Evolutionary conservation across 2,888 invertebrate species (phyloP), one percentile per base, ranked within the genome.

Genomic region (Netelia inedita): DNA sequence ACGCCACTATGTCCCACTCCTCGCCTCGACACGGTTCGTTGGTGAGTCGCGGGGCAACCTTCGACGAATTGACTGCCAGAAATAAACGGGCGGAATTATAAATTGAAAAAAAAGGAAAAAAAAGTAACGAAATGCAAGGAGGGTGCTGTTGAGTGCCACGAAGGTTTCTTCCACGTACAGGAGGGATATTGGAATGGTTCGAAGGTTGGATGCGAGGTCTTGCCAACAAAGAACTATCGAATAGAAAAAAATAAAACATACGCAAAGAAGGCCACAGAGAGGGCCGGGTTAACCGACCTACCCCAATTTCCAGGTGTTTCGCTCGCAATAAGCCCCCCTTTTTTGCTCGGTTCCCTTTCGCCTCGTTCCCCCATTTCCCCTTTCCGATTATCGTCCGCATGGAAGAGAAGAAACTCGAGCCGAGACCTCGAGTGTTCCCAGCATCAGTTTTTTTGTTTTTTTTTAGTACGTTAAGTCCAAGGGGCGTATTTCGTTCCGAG

Each of bases 251-350:
- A 46, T 57, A n/a, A 19, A 41, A 63, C 6, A 46, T 41, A 41
- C 10, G 41, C 3, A 43, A 8, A 11, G 53, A 16, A 11, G 55
- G 21, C 23, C 10, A 63, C 50, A 61, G 50, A 43, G 16, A 69
- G 63, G 53, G 61, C 35, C 35, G 63, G 72, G 72, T 71, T 55
- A 65, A 46, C 19, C 74, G 82, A 79, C 79, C 85, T 85, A 85
- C 85, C 82, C 82, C 73, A 85, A 85, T 79, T 50, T 79, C 84
- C 80, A 84, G 84, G 84, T 81, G 78, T 81, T 35, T 55, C 66
- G 16, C 6, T 50, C 16, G 19, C 19, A 43, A 41, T 21, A 53
- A 23, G 11, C 41, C 53, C 50, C 63, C 21, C 35, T 65, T 46
- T 11, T 66, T 50, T n/a, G 14, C 76, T 28, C 46, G 63, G 35